Base-by-base conservation (phyloP, 2,797 vertebrate genomes). In the Gambelia wislizenii region DNA sequence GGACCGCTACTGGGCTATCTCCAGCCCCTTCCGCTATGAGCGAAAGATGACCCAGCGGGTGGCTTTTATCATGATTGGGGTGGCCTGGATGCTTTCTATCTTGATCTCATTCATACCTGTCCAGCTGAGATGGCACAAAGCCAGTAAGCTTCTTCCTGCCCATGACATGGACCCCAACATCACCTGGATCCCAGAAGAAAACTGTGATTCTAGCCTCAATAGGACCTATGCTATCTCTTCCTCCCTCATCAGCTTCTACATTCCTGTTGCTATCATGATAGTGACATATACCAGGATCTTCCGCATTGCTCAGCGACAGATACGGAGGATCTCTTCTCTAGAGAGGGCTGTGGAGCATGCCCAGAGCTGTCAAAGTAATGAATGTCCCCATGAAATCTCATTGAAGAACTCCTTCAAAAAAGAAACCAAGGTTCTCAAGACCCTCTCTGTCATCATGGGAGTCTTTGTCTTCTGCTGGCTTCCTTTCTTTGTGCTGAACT, bases 401-500 rank as follows among this genome's bases (percentile, higher is more conserved):
- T 72, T 87, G 84, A 95, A 75, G 61, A 97, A 89, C 90, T 95
- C 97, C 1, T 96, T 98, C 70, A 94, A 77, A 52, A 97, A 97
- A 39, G 98, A 98, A 70, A 98, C 97, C 0, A 98, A 98, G 78
- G 97, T 97, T 10, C 93, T 98, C 3, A 98, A 98, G 95, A 98
- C 98, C 0, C 95, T 98, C 10, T 97, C 97, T 14, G 87, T 98
- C 93, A 98, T 98, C 86, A 94, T 97, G 97, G 97, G 98, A 0
- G 96, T 97, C 47, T 97, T 98, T 4, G 97, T 98, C 22, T 97
- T 96, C 92, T 98, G 98, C 93, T 98, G 97, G 97, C 95, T 98
- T 88, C 97, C 98, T 5, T 98, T 98, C 36, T 98, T 98, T 1
- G 96, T 98, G 18, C 96, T 98, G 59, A 98, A 97, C 94, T 98